These are phyloP conservation scores for Pandion haliaetus DNA, from an alignment of 2,113 vertebrate species.

Conservation along the genomic window DNA sequence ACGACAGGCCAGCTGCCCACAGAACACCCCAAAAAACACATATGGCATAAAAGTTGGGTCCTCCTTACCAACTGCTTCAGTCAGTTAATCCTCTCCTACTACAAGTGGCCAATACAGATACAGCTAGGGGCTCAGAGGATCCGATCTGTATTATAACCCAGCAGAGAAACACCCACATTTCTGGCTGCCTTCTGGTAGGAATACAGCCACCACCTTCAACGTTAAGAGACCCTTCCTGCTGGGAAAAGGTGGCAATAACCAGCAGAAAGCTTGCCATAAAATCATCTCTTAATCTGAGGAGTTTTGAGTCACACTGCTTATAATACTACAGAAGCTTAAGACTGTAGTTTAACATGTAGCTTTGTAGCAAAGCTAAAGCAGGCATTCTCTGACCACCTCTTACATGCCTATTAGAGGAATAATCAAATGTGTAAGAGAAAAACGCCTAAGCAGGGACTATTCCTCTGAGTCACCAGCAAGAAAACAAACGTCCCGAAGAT, in stretches of 20 bases:
- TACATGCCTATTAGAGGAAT: not conserved
- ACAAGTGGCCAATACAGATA: not conserved
- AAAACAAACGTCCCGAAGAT: not conserved
- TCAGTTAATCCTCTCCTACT: not conserved
- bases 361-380: not conserved
- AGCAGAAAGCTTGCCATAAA: not conserved
- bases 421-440: not conserved
- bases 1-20: not conserved
- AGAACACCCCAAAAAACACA: not conserved
- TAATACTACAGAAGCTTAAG: not conserved
- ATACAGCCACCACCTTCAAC: not conserved
- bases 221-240: not conserved
- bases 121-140: not conserved
- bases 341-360: rapidly evolving
- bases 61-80: not conserved
- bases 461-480: not conserved
- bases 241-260: not conserved
- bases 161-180: not conserved
- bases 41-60: not conserved
- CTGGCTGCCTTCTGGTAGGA: not conserved
- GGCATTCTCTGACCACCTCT: not conserved
- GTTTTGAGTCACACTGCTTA: not conserved
- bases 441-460: not conserved
- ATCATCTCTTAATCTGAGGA: not conserved
- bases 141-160: rapidly evolving